phyloP scores from a whole-genome alignment of 2,888 invertebrate species.

The Diplazon laetatorius region DNA sequence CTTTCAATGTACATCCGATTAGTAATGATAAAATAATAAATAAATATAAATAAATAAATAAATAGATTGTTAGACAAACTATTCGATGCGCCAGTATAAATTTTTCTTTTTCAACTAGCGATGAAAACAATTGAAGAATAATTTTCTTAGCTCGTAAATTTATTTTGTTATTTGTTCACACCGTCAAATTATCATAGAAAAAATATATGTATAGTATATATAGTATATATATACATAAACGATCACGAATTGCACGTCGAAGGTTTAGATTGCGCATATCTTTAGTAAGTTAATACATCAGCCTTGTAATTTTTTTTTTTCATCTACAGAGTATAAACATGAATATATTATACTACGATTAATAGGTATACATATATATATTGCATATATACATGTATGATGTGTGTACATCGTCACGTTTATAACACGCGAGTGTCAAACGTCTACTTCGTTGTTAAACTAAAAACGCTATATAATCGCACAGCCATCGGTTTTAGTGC shows the following conservation, averaged over 20 bases:
- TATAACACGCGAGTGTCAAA: slow-evolving; percentile 42
- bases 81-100: slow-evolving; percentile 23
- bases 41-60: no score
- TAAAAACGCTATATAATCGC: slow-evolving; percentile 47
- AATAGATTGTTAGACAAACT: slow-evolving; percentile 39
- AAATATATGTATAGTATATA: slow-evolving; percentile 2
- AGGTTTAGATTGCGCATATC: slow-evolving; percentile 50
- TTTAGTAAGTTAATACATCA: slow-evolving; percentile 48
- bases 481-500: slow-evolving; percentile 36
- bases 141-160: slow-evolving; percentile 10
- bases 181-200: slow-evolving; percentile 21
- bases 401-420: slow-evolving; percentile 49
- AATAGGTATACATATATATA: no score
- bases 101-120: neutral
- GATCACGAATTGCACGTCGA: slow-evolving; percentile 30
- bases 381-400: no score
- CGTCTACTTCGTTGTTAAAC: slow-evolving; percentile 57
- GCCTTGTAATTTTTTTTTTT: slow-evolving; percentile 33
- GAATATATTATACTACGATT: slow-evolving; percentile 18
- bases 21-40: no score
- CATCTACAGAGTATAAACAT: slow-evolving; percentile 44
- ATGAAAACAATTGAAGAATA: no score
- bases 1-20: slow-evolving; percentile 41
- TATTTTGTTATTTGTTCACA: slow-evolving; percentile 34
- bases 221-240: slow-evolving; percentile 19